Evolutionary conservation across 23 tunicate genomes (phyloP).

Genomic region (Corella eumyota): DNA sequence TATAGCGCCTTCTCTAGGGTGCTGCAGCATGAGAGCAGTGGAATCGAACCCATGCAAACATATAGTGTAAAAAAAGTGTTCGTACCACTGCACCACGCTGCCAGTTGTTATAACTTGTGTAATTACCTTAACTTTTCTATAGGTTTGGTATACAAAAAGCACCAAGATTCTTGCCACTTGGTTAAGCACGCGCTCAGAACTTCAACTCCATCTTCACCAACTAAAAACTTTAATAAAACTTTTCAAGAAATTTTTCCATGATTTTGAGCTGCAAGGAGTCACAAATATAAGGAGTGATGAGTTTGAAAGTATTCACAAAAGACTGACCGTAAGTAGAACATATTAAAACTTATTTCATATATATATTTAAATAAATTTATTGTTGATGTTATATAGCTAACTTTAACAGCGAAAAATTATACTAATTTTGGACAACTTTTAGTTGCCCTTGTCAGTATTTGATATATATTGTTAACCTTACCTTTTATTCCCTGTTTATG

Average conservation of each 20-base stretch:
- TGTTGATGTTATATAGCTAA: no score
- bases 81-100: not conserved
- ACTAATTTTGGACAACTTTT: no score
- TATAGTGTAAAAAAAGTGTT: no score
- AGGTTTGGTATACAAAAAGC: constrained; percentile 70
- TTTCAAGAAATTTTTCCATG: constrained; percentile 78
- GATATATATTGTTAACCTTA: no score
- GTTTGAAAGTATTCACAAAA: constrained; percentile 50
- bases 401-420: no score
- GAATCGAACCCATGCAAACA: not conserved
- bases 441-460: no score
- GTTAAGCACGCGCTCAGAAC: constrained; percentile 57
- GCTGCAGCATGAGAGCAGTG: no score
- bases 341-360: no score
- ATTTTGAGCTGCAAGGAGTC: constrained; percentile 93
- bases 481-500: no score
- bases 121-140: not conserved
- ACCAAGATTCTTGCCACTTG: constrained; percentile 42
- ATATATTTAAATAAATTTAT: no score
- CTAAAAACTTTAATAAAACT: constrained; percentile 76
- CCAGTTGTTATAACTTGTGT: not conserved
- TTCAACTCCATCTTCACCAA: constrained; percentile 81
- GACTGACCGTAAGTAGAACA: constrained; percentile 82
- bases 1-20: no score
- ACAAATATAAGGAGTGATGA: constrained; percentile 19